phyloP scores from a whole-genome alignment of 2,113 vertebrate species.

The Eulemur macaco region DNA sequence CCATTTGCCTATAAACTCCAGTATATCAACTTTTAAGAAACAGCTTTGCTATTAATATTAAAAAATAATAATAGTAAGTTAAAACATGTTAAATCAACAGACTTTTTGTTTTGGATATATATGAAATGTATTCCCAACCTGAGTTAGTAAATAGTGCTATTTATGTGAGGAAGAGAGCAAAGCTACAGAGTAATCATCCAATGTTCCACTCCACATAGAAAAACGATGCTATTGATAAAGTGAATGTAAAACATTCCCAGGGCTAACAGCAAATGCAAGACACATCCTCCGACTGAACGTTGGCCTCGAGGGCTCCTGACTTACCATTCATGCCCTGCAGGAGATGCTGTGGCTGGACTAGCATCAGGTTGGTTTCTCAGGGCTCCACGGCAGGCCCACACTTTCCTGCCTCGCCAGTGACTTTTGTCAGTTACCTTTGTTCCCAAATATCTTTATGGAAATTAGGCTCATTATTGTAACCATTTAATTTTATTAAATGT shows the following conservation, averaged over 20 bases:
- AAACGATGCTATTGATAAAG: rapidly evolving
- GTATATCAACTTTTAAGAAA: not conserved
- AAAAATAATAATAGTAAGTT: not conserved
- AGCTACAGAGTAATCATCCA: not conserved
- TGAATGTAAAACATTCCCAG: not conserved
- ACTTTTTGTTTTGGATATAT: not conserved
- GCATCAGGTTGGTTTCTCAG: rapidly evolving
- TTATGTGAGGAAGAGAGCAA: not conserved
- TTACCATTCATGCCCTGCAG: rapidly evolving
- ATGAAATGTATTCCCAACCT: not conserved
- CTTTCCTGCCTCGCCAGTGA: not conserved
- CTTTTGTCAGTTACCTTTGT: not conserved
- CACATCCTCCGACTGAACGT: rapidly evolving
- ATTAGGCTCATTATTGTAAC: not conserved
- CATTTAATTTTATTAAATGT: not conserved
- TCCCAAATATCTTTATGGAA: not conserved
- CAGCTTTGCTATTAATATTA: not conserved
- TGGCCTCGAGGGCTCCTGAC: rapidly evolving
- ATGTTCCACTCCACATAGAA: rapidly evolving
- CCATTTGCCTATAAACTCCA: not conserved
- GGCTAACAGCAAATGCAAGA: rapidly evolving
- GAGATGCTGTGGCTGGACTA: not conserved
- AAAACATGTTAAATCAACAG: not conserved
- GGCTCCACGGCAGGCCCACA: rapidly evolving
- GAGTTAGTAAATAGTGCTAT: no score